These are phyloP conservation scores for Hirtodrosophila duncani DNA, from an alignment of 2,888 invertebrate species.

Conservation along the genomic window DNA sequence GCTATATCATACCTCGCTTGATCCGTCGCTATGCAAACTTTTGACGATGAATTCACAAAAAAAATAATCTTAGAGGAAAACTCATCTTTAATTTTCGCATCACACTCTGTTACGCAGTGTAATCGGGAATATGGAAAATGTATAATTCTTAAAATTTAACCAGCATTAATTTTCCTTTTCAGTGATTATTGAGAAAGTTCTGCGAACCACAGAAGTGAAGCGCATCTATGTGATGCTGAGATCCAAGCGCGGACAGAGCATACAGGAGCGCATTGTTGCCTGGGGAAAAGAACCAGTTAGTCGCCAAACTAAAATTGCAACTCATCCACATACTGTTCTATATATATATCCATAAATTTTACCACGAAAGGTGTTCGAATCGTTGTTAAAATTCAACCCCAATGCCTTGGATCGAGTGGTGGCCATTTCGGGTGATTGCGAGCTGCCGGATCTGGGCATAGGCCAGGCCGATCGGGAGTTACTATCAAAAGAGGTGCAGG, in stretches of 20 bases:
- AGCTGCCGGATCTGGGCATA: slow-evolving; percentile 74
- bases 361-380: neutral
- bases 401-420: slow-evolving; percentile 67
- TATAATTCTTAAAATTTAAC: no score
- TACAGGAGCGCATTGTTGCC: slow-evolving; percentile 83
- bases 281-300: slow-evolving; percentile 84
- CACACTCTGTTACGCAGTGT: no score
- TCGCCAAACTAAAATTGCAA: no score
- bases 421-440: slow-evolving; percentile 76
- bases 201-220: slow-evolving; percentile 80
- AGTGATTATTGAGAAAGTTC: slow-evolving; percentile 82
- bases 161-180: no score
- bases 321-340: no score
- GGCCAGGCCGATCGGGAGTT: slow-evolving; percentile 67
- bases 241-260: slow-evolving; percentile 82
- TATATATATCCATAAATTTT: no score
- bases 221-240: slow-evolving; percentile 81
- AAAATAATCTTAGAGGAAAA: no score
- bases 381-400: slow-evolving; percentile 45
- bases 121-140: no score
- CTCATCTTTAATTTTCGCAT: no score
- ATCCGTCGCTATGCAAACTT: no score
- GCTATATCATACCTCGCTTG: no score
- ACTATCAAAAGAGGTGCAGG: slow-evolving; percentile 76
- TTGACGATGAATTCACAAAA: no score